Evolutionary conservation across 2,113 vertebrate genomes (phyloP), one percentile per base, ranked within the genome.

Genomic region (Rhinopomastus cyanomelas): DNA sequence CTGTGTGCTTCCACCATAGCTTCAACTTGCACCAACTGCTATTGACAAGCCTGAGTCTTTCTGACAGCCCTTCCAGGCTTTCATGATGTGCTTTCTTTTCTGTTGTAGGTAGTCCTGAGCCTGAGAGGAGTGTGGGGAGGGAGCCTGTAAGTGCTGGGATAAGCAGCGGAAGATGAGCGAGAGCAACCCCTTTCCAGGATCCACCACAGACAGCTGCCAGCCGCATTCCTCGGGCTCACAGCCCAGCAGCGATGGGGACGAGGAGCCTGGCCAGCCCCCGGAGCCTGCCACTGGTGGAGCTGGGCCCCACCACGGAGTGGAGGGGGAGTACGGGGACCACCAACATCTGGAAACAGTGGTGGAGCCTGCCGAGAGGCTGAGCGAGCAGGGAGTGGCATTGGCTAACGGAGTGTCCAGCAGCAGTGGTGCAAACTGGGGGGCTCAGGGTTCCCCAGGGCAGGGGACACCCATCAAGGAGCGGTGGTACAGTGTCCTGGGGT

Each of bases 151-250:
- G 60, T 11, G 0, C 65, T 4, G 88, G 61, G 60, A 75, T 37
- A 25, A 34, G 1, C 20, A 74, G 44, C 26, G 15, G 93, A 96
- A 64, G 20, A 97, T 97, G 96, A 96, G 91, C 19, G 60, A 90
- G 59, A 59, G 10, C 77, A 56, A 81, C 61, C 84, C 27, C 39
- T 12, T 64, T 6, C 73, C 95, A 10, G 8, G 65, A 2, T 3
- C 61, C 2, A 75, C 37, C 1, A 13, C 55, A 2, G 75, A 56
- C 2, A 4, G 39, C 72, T 3, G 81, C 39, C 88, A 92, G 69
- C 88, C 37, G 68, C 92, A 11, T 17, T 76, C 62, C 86, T 66
- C 32, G 7, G 86, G 88, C 89, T 69, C 64, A 1, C 81, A 46
- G 88, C 75, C 65, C 25, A 30, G 46, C 67, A 27, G 71, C 23